Evolutionary conservation across 2,888 invertebrate genomes (phyloP).

Genomic region (Cremastinae sp.): DNA sequence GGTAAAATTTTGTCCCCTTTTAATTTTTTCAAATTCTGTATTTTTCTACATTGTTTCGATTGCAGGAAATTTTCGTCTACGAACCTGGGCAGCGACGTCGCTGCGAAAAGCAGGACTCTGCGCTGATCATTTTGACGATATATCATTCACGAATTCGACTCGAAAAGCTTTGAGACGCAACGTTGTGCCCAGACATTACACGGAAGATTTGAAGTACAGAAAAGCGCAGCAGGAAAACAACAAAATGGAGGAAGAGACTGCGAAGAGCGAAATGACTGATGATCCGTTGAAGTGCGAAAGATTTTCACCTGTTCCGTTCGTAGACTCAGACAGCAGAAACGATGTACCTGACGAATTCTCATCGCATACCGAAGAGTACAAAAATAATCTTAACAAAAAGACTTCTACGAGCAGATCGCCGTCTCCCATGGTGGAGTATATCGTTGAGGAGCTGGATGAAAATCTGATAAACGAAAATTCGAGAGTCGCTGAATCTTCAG

Average conservation of each 20-base stretch:
- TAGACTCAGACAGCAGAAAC: neutral
- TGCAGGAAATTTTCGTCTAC: constrained; percentile 53
- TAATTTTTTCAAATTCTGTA: neutral
- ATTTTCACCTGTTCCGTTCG: neutral
- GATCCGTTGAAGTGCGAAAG: constrained; percentile 25
- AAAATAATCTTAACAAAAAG: neutral
- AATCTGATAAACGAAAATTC: constrained; percentile 30
- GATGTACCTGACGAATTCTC: constrained; percentile 7
- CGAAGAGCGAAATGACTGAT: neutral
- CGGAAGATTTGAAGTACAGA: constrained; percentile 48
- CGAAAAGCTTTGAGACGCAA: constrained; percentile 48
- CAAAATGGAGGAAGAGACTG: constrained; percentile 7
- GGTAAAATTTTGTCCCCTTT: constrained; percentile 29
- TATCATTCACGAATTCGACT: constrained; percentile 45
- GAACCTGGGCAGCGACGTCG: constrained; percentile 57
- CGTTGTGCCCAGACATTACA: constrained; percentile 55
- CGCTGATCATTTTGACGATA: constrained; percentile 54
- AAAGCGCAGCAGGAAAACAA: constrained; percentile 1
- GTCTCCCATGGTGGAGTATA: constrained; percentile 52
- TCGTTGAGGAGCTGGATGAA: constrained; percentile 57
- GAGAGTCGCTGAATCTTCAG: neutral
- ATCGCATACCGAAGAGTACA: constrained; percentile 4
- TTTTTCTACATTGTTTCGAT: neutral
- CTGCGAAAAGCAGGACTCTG: constrained; percentile 55
- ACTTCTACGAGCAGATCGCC: constrained; percentile 17